Percentiles rank a stretch among this genome's conserved stretches.
These are phyloP conservation scores for Uropetala carovei DNA, from an alignment of 2,888 invertebrate genomes.

Conservation along the genomic window DNA sequence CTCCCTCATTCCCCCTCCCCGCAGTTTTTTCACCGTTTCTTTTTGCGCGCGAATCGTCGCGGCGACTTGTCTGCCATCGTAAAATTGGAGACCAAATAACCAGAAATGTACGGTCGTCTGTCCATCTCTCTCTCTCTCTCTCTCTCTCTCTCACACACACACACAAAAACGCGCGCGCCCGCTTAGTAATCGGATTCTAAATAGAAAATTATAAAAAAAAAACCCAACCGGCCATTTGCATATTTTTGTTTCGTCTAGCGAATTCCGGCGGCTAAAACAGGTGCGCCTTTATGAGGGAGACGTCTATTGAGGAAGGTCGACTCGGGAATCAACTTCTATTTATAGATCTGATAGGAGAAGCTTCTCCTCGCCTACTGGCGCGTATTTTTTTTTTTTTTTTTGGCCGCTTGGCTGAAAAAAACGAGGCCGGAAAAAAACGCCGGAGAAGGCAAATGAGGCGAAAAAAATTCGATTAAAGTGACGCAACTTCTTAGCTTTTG, in stretches of 20 bases:
- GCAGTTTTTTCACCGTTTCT: too few species aligned
- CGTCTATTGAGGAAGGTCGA: slow-evolving; percentile 20
- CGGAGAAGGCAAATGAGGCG: too few species aligned
- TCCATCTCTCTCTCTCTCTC: not conserved
- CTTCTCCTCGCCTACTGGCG: not conserved
- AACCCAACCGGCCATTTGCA: not conserved
- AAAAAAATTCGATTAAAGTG: too few species aligned
- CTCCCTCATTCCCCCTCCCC: too few species aligned
- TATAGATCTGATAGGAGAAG: not conserved
- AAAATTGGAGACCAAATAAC: not conserved
- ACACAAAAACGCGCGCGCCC: not conserved
- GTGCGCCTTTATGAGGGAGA: not conserved
- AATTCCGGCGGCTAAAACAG: not conserved
- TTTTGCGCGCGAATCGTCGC: too few species aligned
- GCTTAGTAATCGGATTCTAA: too few species aligned
- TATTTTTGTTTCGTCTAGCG: slow-evolving; percentile 29
- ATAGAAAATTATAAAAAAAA: too few species aligned
- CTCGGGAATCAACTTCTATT: not conserved
- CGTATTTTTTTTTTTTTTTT: not conserved
- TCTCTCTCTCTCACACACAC: not conserved
- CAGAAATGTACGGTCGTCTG: not conserved
- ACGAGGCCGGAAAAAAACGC: not conserved
- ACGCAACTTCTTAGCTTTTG: too few species aligned
- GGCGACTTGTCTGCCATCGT: too few species aligned
- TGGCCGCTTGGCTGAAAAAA: not conserved